phyloP scores from a whole-genome alignment of 2,888 invertebrate species.

The Gasteruption jaculator region DNA sequence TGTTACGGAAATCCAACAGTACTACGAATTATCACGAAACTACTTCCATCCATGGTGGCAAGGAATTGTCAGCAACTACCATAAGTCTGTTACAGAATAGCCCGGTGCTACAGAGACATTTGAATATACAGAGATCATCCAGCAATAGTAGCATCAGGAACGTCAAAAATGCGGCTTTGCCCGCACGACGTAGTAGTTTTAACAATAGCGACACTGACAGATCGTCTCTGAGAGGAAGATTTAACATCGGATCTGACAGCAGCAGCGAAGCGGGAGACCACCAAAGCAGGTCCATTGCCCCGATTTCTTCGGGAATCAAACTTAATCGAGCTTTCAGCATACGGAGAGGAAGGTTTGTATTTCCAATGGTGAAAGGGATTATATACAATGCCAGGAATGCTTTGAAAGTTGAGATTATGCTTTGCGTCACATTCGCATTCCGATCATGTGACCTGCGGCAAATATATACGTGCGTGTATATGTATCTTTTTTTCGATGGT shows the following conservation, averaged over 20 bases:
- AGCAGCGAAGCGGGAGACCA: slow-evolving; percentile 41
- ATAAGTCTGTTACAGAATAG: slow-evolving; percentile 29
- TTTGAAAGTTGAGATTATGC: no score
- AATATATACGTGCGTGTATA: no score
- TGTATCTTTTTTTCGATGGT: no score
- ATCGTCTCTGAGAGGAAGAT: slow-evolving; percentile 26
- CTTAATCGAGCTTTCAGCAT: slow-evolving; percentile 41
- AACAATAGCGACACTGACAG: slow-evolving; percentile 35
- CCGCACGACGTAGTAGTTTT: slow-evolving; percentile 37
- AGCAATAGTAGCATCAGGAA: slow-evolving; percentile 51
- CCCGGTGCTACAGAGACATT: slow-evolving; percentile 30
- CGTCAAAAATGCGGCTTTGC: slow-evolving; percentile 28
- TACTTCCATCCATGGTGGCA: slow-evolving; percentile 24
- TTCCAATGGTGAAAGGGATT: no score
- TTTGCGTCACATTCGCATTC: no score
- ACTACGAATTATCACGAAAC: slow-evolving; percentile 39
- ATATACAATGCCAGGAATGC: no score
- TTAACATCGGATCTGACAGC: slow-evolving; percentile 34
- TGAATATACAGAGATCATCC: slow-evolving; percentile 51
- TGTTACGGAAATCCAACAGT: slow-evolving; percentile 40
- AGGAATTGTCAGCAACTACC: slow-evolving; percentile 26
- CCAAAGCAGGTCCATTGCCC: slow-evolving; percentile 23
- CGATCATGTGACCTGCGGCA: no score
- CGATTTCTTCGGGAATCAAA: slow-evolving; percentile 39
- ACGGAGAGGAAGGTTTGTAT: slow-evolving; percentile 33